Evolutionary conservation across 2,797 vertebrate genomes (phyloP).

Genomic region (Crenuchus spilurus): DNA sequence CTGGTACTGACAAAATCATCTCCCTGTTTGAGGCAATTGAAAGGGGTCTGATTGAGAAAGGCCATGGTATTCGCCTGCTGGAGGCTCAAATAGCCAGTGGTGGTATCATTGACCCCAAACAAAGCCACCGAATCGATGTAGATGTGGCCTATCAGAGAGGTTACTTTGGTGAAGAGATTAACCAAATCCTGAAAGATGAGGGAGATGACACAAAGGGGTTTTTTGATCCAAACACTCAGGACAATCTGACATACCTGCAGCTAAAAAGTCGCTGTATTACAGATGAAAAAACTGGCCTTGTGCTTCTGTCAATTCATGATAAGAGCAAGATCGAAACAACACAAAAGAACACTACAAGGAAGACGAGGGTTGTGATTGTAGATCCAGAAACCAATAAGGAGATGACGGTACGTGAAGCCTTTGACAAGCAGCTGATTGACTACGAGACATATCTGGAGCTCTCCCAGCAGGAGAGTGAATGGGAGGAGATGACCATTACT

Average conservation of each 20-base stretch:
- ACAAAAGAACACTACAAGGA: constrained; percentile 87
- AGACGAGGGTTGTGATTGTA: constrained; percentile 92
- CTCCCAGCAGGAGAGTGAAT: constrained; percentile 93
- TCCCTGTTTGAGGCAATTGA: constrained; percentile 96
- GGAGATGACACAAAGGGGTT: constrained; percentile 89
- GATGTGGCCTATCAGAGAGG: constrained; percentile 87
- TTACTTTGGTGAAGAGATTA: constrained; percentile 89
- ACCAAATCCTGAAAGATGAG: constrained; percentile 84
- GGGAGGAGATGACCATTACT: constrained; percentile 94
- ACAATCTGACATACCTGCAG: constrained; percentile 91
- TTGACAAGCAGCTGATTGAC: constrained; percentile 90
- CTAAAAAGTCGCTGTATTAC: constrained; percentile 89
- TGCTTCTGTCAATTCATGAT: constrained; percentile 86
- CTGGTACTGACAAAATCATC: constrained; percentile 86
- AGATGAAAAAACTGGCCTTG: constrained; percentile 86
- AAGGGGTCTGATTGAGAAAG: constrained; percentile 88
- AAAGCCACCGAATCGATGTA: constrained; percentile 89
- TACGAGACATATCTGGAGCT: constrained; percentile 87
- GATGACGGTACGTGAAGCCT: constrained; percentile 94
- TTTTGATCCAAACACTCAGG: constrained; percentile 95
- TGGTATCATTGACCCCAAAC: constrained; percentile 94
- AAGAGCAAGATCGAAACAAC: constrained; percentile 79
- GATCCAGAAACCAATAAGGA: constrained; percentile 93
- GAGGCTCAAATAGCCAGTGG: constrained; percentile 96
- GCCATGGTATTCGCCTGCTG: constrained; percentile 89